Evolutionary conservation across 2,113 vertebrate genomes (phyloP).

Genomic region (Pseudorectes ferrugineus): DNA sequence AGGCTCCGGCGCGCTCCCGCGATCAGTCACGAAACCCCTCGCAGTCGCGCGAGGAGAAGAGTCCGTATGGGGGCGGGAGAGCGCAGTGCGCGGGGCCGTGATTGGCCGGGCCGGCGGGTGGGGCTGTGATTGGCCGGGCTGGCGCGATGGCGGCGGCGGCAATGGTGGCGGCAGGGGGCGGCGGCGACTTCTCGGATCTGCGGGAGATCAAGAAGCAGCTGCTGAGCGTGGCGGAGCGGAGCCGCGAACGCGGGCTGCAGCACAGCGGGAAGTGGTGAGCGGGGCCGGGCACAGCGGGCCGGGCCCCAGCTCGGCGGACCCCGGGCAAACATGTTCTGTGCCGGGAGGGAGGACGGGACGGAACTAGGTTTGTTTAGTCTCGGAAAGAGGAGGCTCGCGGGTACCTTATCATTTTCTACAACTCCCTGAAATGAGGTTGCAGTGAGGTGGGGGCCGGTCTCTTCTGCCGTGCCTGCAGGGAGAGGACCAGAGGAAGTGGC

Average conservation of each 20-base stretch:
- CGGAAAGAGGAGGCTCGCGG: neutral
- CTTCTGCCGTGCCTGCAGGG: neutral
- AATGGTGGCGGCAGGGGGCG: neutral
- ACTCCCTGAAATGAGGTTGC: too few relatives aligned
- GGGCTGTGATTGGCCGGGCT: neutral
- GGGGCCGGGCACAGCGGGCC: neutral
- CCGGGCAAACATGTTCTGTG: accelerated
- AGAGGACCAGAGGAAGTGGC: neutral
- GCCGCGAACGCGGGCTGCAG: constrained; percentile 89
- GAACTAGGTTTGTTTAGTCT: neutral
- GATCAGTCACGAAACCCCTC: neutral
- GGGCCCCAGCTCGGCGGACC: too few relatives aligned
- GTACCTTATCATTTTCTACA: neutral
- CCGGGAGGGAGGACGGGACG: neutral
- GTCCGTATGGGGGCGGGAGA: neutral
- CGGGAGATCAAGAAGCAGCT: constrained; percentile 92
- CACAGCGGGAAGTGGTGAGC: constrained; percentile 96
- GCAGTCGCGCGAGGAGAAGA: neutral
- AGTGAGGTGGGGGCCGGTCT: neutral
- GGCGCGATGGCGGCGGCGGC: constrained; percentile 77
- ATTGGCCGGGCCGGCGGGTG: neutral
- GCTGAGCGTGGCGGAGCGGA: constrained; percentile 85
- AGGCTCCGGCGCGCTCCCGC: neutral
- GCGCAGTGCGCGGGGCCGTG: neutral
- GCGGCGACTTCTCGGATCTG: constrained; percentile 83